Conservation (phyloP, 2,797 vertebrate genomes). For the Cossypha heuglini region DNA sequence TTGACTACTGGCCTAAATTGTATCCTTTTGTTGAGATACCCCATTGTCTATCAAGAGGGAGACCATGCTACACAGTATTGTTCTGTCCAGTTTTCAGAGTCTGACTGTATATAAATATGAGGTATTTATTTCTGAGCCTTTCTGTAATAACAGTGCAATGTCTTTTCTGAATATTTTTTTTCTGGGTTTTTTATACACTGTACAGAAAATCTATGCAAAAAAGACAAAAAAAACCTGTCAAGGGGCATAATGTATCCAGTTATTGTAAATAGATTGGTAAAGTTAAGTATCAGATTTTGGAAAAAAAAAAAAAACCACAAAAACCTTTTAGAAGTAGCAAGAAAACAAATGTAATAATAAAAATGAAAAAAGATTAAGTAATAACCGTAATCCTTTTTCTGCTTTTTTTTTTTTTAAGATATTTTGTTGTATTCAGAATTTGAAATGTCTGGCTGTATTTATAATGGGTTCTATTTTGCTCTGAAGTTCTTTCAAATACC, state of each 20-base stretch:
- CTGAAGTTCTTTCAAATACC: not conserved
- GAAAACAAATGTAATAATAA: not conserved
- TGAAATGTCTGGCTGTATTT: not conserved
- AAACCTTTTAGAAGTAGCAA: not conserved
- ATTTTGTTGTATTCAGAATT: not conserved
- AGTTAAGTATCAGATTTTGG: not conserved
- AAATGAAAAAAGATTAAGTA: not conserved
- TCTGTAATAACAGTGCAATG: not conserved
- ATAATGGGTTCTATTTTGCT: not conserved
- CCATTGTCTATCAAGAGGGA: not conserved
- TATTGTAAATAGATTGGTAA: not conserved
- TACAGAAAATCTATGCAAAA: not conserved
- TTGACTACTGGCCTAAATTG: not conserved
- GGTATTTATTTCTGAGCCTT: not conserved
- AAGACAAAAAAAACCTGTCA: not conserved
- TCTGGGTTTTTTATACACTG: not conserved
- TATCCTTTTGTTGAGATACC: not conserved
- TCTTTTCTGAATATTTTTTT: not conserved
- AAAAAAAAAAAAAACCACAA: not conserved
- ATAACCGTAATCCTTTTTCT: not conserved
- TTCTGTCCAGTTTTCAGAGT: not conserved
- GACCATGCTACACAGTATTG: fast-evolving
- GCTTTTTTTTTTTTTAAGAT: not conserved
- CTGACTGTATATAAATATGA: not conserved
- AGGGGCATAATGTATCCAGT: not conserved